These are phyloP conservation scores for Paradisaea rubra DNA, from an alignment of 2,113 vertebrate species.

Conservation along the genomic window DNA sequence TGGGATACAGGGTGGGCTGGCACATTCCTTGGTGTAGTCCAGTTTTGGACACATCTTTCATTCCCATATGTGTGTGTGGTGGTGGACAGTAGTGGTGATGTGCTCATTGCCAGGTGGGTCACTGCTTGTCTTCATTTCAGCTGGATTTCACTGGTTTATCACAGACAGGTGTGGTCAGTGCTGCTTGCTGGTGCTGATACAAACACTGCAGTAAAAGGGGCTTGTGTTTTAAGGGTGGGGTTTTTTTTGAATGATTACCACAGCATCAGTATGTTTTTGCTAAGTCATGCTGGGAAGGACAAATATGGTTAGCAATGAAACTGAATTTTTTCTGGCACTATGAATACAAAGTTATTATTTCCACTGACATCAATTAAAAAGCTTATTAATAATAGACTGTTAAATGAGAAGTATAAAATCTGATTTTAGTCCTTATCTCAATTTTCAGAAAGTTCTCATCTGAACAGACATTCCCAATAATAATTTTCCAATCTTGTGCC, in stretches of 20 bases:
- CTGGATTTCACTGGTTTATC: neutral
- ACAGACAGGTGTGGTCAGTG: neutral
- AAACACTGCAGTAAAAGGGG: neutral
- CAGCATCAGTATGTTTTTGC: neutral
- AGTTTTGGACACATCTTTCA: neutral
- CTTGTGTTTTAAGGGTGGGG: neutral
- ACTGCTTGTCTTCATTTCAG: neutral
- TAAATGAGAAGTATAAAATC: neutral
- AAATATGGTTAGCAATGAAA: neutral
- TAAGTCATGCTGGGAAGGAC: neutral
- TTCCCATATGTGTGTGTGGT: neutral
- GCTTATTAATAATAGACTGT: neutral
- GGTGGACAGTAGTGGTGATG: neutral
- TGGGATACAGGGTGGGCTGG: no score
- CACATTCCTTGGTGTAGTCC: fast-evolving
- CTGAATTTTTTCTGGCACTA: neutral
- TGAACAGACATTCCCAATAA: neutral
- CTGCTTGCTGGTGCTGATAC: neutral
- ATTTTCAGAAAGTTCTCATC: neutral
- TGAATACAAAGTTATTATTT: neutral
- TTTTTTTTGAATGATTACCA: neutral
- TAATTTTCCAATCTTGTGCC: neutral
- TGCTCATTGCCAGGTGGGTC: neutral
- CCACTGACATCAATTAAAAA: neutral
- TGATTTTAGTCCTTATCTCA: neutral